A percentile compares a stretch with the other conserved stretches of the same genome.
phyloP scores from a whole-genome alignment of 2,113 vertebrate genomes.

The Ellobius talpinus region DNA sequence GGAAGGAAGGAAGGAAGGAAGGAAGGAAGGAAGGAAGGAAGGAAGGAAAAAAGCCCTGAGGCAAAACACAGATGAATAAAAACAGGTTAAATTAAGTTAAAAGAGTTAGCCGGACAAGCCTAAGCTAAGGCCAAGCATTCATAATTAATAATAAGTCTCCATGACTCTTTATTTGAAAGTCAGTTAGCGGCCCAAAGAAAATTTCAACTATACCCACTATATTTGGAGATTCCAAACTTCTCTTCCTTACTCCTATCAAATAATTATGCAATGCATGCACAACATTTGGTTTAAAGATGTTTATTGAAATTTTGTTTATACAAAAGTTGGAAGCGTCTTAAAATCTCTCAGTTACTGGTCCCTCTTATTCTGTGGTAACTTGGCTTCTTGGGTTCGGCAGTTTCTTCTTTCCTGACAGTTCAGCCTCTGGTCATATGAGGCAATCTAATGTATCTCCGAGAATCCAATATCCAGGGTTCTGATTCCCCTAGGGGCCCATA shows the following conservation, averaged over 20 bases:
- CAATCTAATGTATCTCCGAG: not conserved
- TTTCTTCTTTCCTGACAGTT: not conserved
- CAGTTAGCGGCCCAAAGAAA: not conserved
- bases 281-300: not conserved
- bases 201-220: not conserved
- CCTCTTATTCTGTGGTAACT: not conserved
- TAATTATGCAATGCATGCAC: not conserved
- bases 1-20: too few relatives aligned
- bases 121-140: not conserved
- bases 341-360: not conserved
- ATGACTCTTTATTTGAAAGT: not conserved
- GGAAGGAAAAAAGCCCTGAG: not conserved
- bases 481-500: too few relatives aligned
- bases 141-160: not conserved
- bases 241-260: not conserved
- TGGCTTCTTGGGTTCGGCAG: not conserved
- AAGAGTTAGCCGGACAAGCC: not conserved
- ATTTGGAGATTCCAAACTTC: not conserved
- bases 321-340: not conserved
- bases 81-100: not conserved
- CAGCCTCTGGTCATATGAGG: not conserved
- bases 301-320: not conserved
- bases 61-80: not conserved
- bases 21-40: too few relatives aligned
- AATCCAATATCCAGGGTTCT: not conserved